These are phyloP conservation scores for Hexactinellida sp. DNA, from an alignment of 37 sponge, comb jelly and placozoan genomes.

Conservation along the genomic window DNA sequence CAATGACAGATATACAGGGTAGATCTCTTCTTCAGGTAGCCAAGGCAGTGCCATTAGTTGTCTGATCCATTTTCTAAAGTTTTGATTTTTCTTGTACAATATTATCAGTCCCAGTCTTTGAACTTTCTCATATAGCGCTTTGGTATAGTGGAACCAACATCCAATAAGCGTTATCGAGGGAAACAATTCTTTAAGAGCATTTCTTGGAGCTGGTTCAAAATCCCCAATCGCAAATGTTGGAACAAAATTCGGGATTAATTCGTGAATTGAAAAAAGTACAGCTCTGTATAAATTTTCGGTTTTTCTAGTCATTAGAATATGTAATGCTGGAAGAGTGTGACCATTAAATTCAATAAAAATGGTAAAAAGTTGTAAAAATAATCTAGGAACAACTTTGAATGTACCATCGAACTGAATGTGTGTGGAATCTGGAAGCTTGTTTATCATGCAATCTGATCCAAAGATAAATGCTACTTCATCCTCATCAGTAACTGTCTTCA, in stretches of 20 bases:
- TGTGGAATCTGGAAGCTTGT: background rate
- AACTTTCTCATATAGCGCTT: no score
- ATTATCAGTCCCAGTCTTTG: no score
- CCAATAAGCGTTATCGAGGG: no score
- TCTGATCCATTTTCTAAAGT: no score
- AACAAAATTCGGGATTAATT: background rate
- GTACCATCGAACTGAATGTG: background rate
- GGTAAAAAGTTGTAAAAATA: background rate
- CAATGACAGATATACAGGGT: no score
- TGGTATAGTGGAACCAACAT: no score
- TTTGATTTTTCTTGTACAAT: no score
- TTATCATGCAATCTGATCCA: constrained; percentile 10
- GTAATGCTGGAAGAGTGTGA: constrained; percentile 2
- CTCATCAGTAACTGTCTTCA: no score
- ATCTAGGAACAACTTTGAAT: background rate
- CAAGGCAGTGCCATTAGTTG: no score
- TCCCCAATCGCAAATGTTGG: no score
- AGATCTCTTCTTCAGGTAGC: no score
- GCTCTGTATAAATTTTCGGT: background rate
- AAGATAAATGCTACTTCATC: background rate
- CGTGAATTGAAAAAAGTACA: background rate
- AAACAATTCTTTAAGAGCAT: background rate
- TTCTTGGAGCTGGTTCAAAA: background rate
- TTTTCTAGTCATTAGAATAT: constrained; percentile 10
- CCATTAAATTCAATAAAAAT: constrained; percentile 13